A percentile compares a stretch with the other conserved stretches of the same genome.
Evolutionary conservation across 1,140 invertebrate species (phyloP).

Genomic region (Dreissena rostriformis): DNA sequence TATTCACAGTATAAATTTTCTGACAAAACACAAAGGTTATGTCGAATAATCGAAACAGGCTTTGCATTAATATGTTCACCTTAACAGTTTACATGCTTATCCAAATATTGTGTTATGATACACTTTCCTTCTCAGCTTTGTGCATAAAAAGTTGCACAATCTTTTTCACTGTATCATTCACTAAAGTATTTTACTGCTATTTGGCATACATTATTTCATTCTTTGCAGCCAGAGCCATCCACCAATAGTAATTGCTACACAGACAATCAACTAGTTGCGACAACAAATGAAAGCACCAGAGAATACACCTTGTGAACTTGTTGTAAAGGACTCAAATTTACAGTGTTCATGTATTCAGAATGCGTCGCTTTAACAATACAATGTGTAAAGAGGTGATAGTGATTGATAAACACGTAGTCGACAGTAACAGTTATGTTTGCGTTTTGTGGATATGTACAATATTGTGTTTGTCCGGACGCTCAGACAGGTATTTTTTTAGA

Average conservation of each 20-base stretch:
- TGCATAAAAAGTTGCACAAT: too few relatives aligned
- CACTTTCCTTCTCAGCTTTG: too few relatives aligned
- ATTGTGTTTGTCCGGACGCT: too few relatives aligned
- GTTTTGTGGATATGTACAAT: too few relatives aligned
- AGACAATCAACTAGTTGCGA: constrained; percentile 31
- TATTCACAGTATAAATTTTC: too few relatives aligned
- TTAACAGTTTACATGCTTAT: neutral
- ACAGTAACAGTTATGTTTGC: too few relatives aligned
- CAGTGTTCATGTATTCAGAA: constrained; percentile 21
- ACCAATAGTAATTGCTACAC: constrained; percentile 1
- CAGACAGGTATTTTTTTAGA: too few relatives aligned
- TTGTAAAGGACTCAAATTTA: constrained; percentile 48
- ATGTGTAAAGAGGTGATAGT: constrained; percentile 44
- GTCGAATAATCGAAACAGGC: too few relatives aligned
- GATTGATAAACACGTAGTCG: too few relatives aligned
- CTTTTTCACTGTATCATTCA: neutral
- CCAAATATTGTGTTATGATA: too few relatives aligned
- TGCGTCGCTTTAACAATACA: constrained; percentile 33
- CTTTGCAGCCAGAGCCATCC: constrained; percentile 31
- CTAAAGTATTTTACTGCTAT: neutral
- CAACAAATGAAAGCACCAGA: constrained; percentile 34
- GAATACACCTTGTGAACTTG: constrained; percentile 39
- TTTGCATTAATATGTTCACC: neutral
- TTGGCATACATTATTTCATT: neutral
- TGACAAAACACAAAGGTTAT: too few relatives aligned